A percentile compares a stretch with the other conserved stretches of the same genome.
Conservation (phyloP, 2,113 vertebrate genomes). For the Toxostoma redivivum region DNA sequence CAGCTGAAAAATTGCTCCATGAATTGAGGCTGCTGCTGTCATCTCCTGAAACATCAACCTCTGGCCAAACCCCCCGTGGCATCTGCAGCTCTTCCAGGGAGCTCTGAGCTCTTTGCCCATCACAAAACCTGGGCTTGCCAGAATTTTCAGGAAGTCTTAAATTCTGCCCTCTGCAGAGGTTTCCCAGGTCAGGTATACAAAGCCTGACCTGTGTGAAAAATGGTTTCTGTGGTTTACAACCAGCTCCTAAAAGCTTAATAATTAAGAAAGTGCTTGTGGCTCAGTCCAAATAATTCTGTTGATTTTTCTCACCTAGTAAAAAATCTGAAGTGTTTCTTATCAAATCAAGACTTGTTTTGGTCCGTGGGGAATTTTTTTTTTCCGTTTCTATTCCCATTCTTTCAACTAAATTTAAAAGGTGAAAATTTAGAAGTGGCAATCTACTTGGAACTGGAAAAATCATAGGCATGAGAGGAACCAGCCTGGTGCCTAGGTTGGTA, state of each 20-base stretch:
- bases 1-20: neutral
- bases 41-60: fast-evolving
- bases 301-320: slow-evolving; percentile 39
- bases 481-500: neutral
- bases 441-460: neutral
- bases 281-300: slow-evolving; percentile 5
- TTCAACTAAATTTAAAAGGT: neutral
- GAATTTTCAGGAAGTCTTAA: slow-evolving; percentile 13
- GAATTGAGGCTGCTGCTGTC: neutral
- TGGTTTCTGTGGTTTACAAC: neutral
- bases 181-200: neutral
- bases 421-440: neutral
- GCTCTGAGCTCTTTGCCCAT: neutral
- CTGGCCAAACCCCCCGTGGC: neutral
- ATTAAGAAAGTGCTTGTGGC: slow-evolving; percentile 44
- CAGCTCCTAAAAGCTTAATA: slow-evolving; percentile 31
- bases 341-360: neutral
- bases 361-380: neutral
- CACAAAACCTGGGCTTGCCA: neutral
- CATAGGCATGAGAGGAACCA: neutral
- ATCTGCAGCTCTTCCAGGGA: neutral
- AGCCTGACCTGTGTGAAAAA: neutral
- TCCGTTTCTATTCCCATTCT: neutral
- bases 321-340: slow-evolving; percentile 28
- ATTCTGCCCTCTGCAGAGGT: neutral